phyloP scores from a whole-genome alignment of 2,888 invertebrate species.

The Sarcophaga subvicina region DNA sequence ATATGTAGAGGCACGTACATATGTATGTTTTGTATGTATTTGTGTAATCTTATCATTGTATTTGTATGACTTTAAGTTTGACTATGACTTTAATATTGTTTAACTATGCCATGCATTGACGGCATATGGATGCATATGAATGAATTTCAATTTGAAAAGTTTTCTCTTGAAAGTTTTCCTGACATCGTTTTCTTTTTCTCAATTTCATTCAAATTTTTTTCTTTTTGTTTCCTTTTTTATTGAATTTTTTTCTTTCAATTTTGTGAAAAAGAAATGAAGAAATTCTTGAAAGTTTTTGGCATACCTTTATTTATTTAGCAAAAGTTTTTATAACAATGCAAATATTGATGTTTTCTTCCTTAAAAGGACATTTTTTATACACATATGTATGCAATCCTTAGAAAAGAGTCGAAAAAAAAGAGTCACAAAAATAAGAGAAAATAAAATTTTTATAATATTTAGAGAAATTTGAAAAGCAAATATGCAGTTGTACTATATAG shows the following conservation, averaged over 20 bases:
- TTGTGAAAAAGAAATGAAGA: neutral
- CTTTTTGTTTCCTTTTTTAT: constrained; percentile 5
- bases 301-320: constrained; percentile 60
- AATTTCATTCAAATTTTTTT: constrained; percentile 22
- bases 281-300: constrained; percentile 60
- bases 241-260: neutral
- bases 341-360: constrained; percentile 63
- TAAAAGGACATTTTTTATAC: constrained; percentile 35
- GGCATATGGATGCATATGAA: constrained; percentile 62
- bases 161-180: constrained; percentile 53
- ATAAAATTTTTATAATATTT: constrained; percentile 26
- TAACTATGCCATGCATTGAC: constrained; percentile 43
- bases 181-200: constrained; percentile 18
- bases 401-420: neutral
- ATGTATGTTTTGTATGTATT: neutral
- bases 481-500: neutral
- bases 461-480: constrained; percentile 13
- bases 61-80: neutral
- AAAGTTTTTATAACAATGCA: constrained; percentile 63
- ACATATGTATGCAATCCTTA: too few relatives aligned
- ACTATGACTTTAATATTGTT: constrained; percentile 56
- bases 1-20: neutral
- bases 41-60: constrained; percentile 29
- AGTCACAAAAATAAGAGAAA: constrained; percentile 21
- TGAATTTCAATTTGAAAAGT: constrained; percentile 66